Evolutionary conservation across 2,888 invertebrate genomes (phyloP), one percentile per base, ranked within the genome.

Genomic region (Alsophila aescularia): DNA sequence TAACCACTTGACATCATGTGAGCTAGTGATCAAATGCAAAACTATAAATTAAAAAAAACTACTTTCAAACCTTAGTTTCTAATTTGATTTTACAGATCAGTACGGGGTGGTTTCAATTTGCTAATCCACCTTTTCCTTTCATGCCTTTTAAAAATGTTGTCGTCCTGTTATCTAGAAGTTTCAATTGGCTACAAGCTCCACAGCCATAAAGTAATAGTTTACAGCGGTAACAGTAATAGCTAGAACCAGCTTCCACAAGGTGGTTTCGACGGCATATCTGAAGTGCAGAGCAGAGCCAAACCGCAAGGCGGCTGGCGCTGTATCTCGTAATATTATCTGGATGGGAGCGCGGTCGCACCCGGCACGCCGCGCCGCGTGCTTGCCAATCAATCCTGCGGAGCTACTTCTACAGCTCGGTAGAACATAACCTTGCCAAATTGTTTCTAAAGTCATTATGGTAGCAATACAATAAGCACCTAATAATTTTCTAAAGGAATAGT

Each of bases 311-410:
- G 67, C 67, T 68, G 58, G 67, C 67, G 67, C 70, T 70, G 66
- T 75, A 70, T 60, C 68, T 61, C 66, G 71, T 72, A 73, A 76
- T 74, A 79, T 73, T 77, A 81, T 76, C 72, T 69, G 69, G 72
- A 72, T 74, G 69, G 66, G 73, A 73, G 67, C 67, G 70, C 67
- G 73, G 75, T 75, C 69, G 66, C 77, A 71, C 61, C 55, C 54
- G 64, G 58, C 52, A 50, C 61, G n/a, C n/a, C n/a, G n/a, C 27
- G 10, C 55, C 60, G 45, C 44, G 57, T 53, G 52, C 54, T 52
- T 56, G 62, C 58, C 62, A 62, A 68, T 58, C 62, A 62, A 68
- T 58, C 56, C 58, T 49, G 52, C 50, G 27, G 50, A 60, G 50
- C 52, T 60, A 58, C 14, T 29, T n/a, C 27, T 9, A 34, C 49